These are phyloP conservation scores for Mobula birostris DNA, from an alignment of 2,113 vertebrate species.

Conservation along the genomic window DNA sequence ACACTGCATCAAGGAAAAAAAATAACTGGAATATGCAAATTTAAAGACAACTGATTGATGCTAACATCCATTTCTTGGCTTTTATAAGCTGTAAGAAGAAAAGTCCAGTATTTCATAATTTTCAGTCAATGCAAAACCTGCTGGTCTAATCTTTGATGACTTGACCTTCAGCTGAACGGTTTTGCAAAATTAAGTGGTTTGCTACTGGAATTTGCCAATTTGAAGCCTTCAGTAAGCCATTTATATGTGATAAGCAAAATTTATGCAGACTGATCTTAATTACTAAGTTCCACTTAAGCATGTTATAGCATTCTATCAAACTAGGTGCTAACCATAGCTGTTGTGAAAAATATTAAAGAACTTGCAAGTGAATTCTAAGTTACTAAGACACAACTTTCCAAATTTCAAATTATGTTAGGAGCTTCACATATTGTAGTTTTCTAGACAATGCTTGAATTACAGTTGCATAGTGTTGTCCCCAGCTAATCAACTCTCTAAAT, in stretches of 20 bases:
- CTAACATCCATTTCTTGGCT: background rate
- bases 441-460: conserved; percentile 29
- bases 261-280: background rate
- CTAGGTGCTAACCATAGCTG: background rate
- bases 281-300: background rate
- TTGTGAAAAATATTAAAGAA: too few species aligned
- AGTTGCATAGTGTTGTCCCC: conserved; percentile 31
- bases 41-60: background rate
- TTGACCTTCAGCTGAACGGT: background rate
- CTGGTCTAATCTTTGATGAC: background rate
- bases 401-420: conserved; percentile 17
- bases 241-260: background rate
- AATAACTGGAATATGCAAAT: background rate
- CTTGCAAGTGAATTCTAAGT: background rate
- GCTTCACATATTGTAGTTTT: background rate
- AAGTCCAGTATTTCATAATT: background rate
- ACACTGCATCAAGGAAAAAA: background rate
- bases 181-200: background rate
- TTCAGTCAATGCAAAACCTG: background rate
- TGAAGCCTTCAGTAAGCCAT: background rate
- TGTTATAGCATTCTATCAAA: conserved; percentile 9
- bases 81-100: background rate
- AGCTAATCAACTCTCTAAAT: too few species aligned
- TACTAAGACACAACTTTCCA: background rate
- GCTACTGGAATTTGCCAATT: background rate